phyloP scores from a whole-genome alignment of 2,888 invertebrate species.

The Phyllotreta striolata region DNA sequence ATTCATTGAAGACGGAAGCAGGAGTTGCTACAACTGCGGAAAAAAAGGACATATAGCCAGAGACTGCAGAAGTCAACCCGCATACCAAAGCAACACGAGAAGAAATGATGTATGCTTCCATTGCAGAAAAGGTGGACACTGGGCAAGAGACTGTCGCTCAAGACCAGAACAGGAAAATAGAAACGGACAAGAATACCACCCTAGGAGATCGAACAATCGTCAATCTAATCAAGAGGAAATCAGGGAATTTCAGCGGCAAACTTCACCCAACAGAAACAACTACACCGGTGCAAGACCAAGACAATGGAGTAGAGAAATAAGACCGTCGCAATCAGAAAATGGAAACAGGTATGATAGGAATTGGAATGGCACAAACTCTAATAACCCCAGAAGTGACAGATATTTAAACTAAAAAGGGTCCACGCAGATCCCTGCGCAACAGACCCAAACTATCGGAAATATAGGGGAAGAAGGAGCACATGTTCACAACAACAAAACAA shows the following conservation, averaged over 20 bases:
- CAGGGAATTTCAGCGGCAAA: too few species aligned
- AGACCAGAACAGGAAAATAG: neutral
- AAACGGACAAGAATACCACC: neutral
- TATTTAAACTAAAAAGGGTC: too few species aligned
- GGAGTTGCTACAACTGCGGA: slow-evolving; percentile 2
- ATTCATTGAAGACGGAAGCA: too few species aligned
- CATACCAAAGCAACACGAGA: neutral
- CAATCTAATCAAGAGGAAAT: too few species aligned
- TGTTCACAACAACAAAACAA: too few species aligned
- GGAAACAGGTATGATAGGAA: neutral
- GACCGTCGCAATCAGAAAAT: neutral
- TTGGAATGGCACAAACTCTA: neutral
- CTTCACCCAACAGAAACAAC: neutral
- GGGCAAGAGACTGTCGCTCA: neutral
- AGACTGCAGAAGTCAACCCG: neutral
- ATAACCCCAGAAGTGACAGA: too few species aligned
- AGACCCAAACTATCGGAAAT: too few species aligned
- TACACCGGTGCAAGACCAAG: neutral
- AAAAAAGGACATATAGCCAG: slow-evolving; percentile 8
- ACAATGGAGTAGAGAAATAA: neutral
- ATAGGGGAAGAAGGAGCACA: neutral
- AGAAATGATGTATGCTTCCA: neutral
- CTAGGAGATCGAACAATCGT: neutral
- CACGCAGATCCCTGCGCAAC: too few species aligned
- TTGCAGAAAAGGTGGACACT: neutral